A percentile compares a stretch with the other conserved stretches of the same genome.
These are phyloP conservation scores for Chaetogeoica ovagalla DNA, from an alignment of 2,888 invertebrate species.

Conservation along the genomic window DNA sequence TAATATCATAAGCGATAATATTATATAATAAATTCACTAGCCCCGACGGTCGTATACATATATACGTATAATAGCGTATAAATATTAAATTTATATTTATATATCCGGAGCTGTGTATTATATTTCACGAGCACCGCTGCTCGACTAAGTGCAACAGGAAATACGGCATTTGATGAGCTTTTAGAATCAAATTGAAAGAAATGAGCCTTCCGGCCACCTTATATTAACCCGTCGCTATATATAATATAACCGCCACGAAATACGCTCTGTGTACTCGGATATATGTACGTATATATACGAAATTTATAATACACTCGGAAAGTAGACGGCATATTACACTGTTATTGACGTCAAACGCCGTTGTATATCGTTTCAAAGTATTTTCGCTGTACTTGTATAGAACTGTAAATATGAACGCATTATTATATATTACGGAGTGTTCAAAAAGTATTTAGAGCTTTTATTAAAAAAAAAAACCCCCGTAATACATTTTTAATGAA, in stretches of 20 bases:
- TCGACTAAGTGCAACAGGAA: not conserved
- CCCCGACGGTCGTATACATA: not conserved
- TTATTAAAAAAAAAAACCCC: too few relatives aligned
- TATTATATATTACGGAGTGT: too few relatives aligned
- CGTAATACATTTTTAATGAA: too few relatives aligned
- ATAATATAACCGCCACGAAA: not conserved
- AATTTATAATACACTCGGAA: not conserved
- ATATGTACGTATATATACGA: not conserved
- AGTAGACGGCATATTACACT: too few relatives aligned
- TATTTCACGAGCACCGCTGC: not conserved
- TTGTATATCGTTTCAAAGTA: too few relatives aligned
- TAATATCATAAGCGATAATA: not conserved
- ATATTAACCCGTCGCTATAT: not conserved
- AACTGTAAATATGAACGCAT: too few relatives aligned
- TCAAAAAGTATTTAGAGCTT: too few relatives aligned
- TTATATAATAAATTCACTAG: not conserved
- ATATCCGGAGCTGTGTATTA: not conserved
- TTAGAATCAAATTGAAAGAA: constrained; percentile 38
- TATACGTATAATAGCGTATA: not conserved
- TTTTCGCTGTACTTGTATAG: too few relatives aligned
- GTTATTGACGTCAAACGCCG: too few relatives aligned
- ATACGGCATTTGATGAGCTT: constrained; percentile 20
- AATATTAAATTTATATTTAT: constrained; percentile 17
- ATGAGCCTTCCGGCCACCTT: not conserved
- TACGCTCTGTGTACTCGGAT: too few relatives aligned